These are phyloP conservation scores for Melopsittacus undulatus DNA, from an alignment of 2,797 vertebrate species.

Conservation along the genomic window DNA sequence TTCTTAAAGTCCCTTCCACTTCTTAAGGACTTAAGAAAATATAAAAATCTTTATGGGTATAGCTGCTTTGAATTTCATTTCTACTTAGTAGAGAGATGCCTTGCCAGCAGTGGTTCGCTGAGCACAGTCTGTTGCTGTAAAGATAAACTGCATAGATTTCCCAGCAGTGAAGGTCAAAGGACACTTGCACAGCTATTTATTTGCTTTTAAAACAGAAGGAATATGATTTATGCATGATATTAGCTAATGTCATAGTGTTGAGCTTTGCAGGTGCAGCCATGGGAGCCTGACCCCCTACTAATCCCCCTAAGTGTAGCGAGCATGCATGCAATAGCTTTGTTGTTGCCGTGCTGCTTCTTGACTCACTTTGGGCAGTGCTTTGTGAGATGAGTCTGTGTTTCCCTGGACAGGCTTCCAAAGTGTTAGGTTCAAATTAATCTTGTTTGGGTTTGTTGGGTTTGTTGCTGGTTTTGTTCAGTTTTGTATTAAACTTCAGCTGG, in stretches of 20 bases:
- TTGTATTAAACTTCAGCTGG: not conserved
- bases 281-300: constrained; percentile 76
- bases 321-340: constrained; percentile 70
- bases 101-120: constrained; percentile 8
- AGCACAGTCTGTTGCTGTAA: constrained; percentile 29
- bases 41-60: not conserved
- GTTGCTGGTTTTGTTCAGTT: not conserved
- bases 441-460: not conserved
- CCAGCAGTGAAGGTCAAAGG: constrained; percentile 75
- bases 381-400: not conserved
- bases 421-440: not conserved
- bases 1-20: not conserved
- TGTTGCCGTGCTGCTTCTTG: constrained; percentile 50
- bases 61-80: not conserved
- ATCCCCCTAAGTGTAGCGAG: constrained; percentile 71
- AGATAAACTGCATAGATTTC: constrained; percentile 68
- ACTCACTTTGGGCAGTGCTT: not conserved
- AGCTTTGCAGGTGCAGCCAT: constrained; percentile 74
- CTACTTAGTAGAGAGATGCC: not conserved
- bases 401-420: not conserved
- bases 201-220: constrained; percentile 77
- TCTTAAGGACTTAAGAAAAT: not conserved
- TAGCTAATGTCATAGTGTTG: constrained; percentile 69
- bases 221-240: constrained; percentile 80
- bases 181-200: constrained; percentile 74